phyloP scores from a whole-genome alignment of 2,888 invertebrate genomes.

The Lasioglossum lativentre region DNA sequence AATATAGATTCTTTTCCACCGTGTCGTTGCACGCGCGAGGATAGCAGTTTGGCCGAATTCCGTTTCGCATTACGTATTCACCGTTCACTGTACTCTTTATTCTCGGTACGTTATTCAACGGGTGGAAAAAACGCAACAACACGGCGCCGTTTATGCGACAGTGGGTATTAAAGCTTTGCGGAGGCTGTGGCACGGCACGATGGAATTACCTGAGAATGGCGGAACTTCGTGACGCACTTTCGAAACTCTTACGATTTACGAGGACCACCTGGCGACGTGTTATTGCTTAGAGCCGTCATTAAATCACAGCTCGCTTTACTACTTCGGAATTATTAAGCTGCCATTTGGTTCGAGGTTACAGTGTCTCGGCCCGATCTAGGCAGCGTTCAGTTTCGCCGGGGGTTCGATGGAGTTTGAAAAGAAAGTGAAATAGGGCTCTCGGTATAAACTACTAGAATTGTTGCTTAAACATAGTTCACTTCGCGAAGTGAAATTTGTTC shows the following conservation, averaged over 20 bases:
- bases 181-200: neutral
- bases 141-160: neutral
- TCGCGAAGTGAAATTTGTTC: neutral
- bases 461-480: neutral
- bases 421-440: neutral
- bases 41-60: neutral
- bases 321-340: constrained; percentile 39
- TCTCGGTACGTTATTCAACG: constrained; percentile 18
- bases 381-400: neutral
- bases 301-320: constrained; percentile 46
- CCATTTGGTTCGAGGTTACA: constrained; percentile 11
- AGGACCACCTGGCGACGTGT: constrained; percentile 58
- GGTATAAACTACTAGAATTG: neutral
- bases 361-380: neutral
- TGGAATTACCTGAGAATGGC: constrained; percentile 29
- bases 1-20: neutral
- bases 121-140: constrained; percentile 6
- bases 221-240: constrained; percentile 59
- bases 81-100: neutral
- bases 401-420: neutral
- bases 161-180: constrained; percentile 24
- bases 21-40: neutral
- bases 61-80: neutral
- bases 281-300: constrained; percentile 59
- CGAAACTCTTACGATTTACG: constrained; percentile 54